Conservation (phyloP, 2,888 invertebrate species). For the Strigamia maritima region DNA sequence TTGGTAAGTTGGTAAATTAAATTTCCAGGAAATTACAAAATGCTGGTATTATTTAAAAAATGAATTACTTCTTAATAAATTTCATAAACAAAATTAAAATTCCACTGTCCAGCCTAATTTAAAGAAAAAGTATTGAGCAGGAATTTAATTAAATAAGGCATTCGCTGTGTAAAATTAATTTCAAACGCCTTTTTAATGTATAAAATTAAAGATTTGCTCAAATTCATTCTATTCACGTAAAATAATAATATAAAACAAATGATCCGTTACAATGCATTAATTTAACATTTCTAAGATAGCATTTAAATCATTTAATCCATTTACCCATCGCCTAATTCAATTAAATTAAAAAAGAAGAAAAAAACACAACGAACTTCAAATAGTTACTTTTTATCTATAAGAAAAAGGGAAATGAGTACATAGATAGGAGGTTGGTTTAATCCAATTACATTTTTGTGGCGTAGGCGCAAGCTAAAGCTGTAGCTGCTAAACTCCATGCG, state of each 20-base stretch:
- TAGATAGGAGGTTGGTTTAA: background rate
- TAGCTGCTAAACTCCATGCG: conserved; percentile 17
- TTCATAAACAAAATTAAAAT: conserved; percentile 29
- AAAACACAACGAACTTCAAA: background rate
- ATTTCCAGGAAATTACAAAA: background rate
- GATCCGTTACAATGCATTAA: background rate
- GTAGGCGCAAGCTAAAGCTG: conserved; percentile 11
- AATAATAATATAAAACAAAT: background rate
- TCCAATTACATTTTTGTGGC: conserved; percentile 25
- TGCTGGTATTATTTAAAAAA: background rate
- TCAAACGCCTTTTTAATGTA: background rate
- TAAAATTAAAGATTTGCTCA: background rate
- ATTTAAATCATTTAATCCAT: conserved; percentile 5
- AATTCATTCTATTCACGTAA: background rate
- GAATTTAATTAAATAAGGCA: conserved; percentile 4
- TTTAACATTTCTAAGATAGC: background rate
- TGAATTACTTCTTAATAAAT: conserved; percentile 8
- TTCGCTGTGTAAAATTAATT: background rate
- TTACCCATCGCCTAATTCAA: conserved; percentile 7
- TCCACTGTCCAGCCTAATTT: conserved; percentile 3
- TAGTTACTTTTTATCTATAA: background rate
- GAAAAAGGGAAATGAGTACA: background rate
- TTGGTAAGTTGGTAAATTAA: no score
- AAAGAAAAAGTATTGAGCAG: background rate
- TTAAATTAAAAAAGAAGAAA: background rate